Conservation (phyloP, 2,113 vertebrate genomes). For the Fukomys damarensis region DNA sequence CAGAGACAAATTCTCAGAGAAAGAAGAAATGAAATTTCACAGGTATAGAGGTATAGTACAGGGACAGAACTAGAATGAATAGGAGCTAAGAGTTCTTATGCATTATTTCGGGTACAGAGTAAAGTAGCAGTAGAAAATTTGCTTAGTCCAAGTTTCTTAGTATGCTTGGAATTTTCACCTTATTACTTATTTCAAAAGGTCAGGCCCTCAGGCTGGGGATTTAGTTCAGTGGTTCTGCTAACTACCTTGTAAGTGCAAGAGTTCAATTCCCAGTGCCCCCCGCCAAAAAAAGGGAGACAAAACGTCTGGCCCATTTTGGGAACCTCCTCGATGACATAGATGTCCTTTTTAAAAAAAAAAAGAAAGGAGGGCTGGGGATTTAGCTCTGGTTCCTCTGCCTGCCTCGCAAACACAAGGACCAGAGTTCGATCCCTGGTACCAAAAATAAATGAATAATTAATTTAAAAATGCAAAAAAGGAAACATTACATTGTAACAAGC, state of each 20-base stretch:
- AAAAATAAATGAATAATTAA: too few relatives aligned
- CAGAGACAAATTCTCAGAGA: neutral
- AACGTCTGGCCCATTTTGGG: neutral
- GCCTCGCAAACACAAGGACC: too few relatives aligned
- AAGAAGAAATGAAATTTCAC: neutral
- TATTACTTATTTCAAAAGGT: conserved; percentile 19
- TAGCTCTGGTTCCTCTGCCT: too few relatives aligned
- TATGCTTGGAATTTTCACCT: conserved; percentile 36
- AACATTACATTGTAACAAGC: neutral
- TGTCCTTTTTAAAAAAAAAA: neutral
- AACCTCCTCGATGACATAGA: neutral
- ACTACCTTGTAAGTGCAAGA: too few relatives aligned
- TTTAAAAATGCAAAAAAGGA: too few relatives aligned
- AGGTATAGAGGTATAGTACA: neutral
- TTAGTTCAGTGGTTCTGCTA: too few relatives aligned
- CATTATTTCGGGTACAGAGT: neutral
- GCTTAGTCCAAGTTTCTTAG: conserved; percentile 24
- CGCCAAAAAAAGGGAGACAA: too few relatives aligned
- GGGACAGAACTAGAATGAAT: neutral
- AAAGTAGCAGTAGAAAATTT: neutral
- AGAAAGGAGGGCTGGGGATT: too few relatives aligned
- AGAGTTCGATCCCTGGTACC: too few relatives aligned
- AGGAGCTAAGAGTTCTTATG: neutral
- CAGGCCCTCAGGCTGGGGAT: too few relatives aligned
- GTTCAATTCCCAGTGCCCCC: too few relatives aligned